These are phyloP conservation scores for Oreamnos americanus DNA, from an alignment of 2,113 vertebrate genomes.

Conservation along the genomic window DNA sequence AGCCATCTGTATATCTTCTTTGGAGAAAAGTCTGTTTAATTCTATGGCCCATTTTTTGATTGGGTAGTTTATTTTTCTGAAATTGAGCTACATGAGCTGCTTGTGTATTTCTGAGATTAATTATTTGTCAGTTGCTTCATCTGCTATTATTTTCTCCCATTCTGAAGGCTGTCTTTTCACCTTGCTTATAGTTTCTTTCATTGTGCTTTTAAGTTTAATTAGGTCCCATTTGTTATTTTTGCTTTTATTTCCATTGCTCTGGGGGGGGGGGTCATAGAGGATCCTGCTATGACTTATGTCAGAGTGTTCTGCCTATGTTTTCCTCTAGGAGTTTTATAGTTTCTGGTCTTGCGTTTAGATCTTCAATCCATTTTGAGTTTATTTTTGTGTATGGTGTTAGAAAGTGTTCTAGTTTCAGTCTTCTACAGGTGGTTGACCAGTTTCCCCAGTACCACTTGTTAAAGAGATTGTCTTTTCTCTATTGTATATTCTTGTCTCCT, in stretches of 20 bases:
- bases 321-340: neutral
- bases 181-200: neutral
- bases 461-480: neutral
- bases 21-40: neutral
- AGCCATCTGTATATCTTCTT: neutral
- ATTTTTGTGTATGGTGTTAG: neutral
- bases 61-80: neutral
- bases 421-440: neutral
- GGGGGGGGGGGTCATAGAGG: neutral
- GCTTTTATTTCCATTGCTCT: neutral
- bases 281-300: neutral
- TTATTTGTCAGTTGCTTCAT: neutral
- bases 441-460: neutral
- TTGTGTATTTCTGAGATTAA: neutral
- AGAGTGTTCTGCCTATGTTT: neutral
- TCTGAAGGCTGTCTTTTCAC: neutral
- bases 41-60: neutral
- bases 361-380: neutral
- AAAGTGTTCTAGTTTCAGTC: neutral
- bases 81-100: neutral
- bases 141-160: neutral
- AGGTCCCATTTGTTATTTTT: neutral
- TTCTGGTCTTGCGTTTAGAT: neutral
- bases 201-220: neutral
- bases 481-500: neutral